These are phyloP conservation scores for Danionella cerebrum DNA, from an alignment of 2,113 vertebrate genomes.

Conservation along the genomic window DNA sequence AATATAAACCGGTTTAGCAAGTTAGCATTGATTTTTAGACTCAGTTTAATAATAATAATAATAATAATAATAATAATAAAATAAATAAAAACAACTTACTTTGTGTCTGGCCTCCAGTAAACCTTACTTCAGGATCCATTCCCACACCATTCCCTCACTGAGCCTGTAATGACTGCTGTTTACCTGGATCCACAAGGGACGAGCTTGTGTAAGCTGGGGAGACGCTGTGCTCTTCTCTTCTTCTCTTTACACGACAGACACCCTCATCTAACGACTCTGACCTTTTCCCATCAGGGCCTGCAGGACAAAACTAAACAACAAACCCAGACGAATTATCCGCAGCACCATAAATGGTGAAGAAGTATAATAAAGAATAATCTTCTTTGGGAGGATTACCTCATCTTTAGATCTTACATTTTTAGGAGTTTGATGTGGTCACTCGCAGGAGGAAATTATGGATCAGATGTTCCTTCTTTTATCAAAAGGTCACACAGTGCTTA, in stretches of 20 bases:
- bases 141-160: neutral
- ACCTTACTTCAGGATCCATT: neutral
- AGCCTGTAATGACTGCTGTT: neutral
- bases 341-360: conserved; percentile 4
- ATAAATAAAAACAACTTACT: too few species aligned
- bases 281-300: conserved; percentile 17
- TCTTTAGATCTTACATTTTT: conserved; percentile 1
- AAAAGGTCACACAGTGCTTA: neutral
- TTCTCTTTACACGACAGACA: neutral
- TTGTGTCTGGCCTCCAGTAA: too few species aligned
- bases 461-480: neutral
- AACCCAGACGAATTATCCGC: neutral
- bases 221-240: too few species aligned
- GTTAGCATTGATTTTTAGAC: too few species aligned
- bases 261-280: conserved; percentile 21
- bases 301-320: conserved; percentile 9
- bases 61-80: too few species aligned
- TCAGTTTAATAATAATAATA: too few species aligned
- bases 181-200: neutral
- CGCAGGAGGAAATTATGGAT: neutral
- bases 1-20: too few species aligned
- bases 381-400: neutral
- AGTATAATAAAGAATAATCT: conserved; percentile 6
- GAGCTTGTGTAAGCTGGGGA: neutral
- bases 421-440: neutral